A percentile compares a stretch with the other conserved stretches of the same genome.
These are phyloP conservation scores for Gadus chalcogrammus DNA, from an alignment of 2,113 vertebrate genomes.

Conservation along the genomic window DNA sequence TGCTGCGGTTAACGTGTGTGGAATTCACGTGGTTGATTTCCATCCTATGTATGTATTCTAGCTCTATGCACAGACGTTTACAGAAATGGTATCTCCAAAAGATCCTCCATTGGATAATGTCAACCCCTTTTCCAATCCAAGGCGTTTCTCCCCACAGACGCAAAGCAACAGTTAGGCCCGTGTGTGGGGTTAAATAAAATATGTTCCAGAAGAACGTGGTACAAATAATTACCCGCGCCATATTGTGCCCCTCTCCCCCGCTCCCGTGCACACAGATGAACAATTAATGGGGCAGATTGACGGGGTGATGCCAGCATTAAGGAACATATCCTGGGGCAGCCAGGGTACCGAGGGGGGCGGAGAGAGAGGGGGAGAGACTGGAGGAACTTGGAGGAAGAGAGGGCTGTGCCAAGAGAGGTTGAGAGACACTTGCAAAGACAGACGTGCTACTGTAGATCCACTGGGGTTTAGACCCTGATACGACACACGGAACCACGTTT, in stretches of 20 bases:
- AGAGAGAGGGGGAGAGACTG: slow-evolving; percentile 27
- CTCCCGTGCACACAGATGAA: slow-evolving; percentile 67
- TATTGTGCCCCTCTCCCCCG: slow-evolving; percentile 56
- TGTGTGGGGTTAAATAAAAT: slow-evolving; percentile 24
- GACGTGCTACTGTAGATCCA: too few relatives aligned
- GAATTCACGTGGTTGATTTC: too few relatives aligned
- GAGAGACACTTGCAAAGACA: too few relatives aligned
- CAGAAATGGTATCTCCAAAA: too few relatives aligned
- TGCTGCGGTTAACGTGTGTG: too few relatives aligned
- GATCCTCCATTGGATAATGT: too few relatives aligned
- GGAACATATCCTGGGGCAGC: slow-evolving; percentile 56
- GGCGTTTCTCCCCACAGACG: not conserved
- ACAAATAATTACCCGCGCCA: slow-evolving; percentile 67
- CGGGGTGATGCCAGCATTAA: slow-evolving; percentile 63
- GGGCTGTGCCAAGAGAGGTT: too few relatives aligned
- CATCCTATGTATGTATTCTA: too few relatives aligned
- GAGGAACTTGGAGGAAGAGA: slow-evolving; percentile 41
- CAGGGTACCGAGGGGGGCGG: slow-evolving; percentile 33
- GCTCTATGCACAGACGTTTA: too few relatives aligned
- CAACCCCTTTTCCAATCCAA: not conserved
- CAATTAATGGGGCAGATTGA: slow-evolving; percentile 73
- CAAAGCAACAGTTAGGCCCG: slow-evolving; percentile 54
- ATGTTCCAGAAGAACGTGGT: slow-evolving; percentile 37
- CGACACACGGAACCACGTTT: too few relatives aligned
- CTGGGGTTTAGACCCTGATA: too few relatives aligned